Conservation (phyloP, 2,888 invertebrate species). For the Gastracanthus pulcherrimus region DNA sequence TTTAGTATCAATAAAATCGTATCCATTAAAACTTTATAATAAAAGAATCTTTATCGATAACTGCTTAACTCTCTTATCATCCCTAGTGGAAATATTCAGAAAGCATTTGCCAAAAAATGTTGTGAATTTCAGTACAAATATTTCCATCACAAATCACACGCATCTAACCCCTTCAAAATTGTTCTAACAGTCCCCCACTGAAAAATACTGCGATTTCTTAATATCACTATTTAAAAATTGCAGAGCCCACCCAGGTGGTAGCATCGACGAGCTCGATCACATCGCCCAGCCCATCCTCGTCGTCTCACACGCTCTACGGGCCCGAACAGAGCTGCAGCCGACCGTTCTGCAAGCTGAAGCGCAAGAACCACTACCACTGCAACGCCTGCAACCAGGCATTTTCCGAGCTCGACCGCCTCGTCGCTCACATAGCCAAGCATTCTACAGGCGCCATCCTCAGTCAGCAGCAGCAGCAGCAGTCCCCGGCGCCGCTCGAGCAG, state of each 20-base stretch:
- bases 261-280: conserved; percentile 39
- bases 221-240: background rate
- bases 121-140: too few relatives aligned
- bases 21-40: background rate
- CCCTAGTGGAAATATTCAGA: background rate
- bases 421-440: conserved; percentile 86
- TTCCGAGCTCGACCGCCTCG: conserved; percentile 84
- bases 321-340: conserved; percentile 85
- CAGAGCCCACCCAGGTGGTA: conserved; percentile 30
- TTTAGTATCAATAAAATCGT: too few relatives aligned
- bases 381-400: conserved; percentile 89
- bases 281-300: conserved; percentile 16
- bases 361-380: conserved; percentile 89
- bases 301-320: conserved; percentile 80
- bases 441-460: conserved; percentile 81
- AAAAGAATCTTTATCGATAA: background rate
- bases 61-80: background rate
- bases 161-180: conserved; percentile 14
- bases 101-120: too few relatives aligned
- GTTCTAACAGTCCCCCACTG: background rate
- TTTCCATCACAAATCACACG: conserved; percentile 18
- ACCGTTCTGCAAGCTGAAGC: conserved; percentile 89
- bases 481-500: background rate
- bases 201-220: background rate
- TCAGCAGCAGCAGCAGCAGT: conserved; percentile 67